Evolutionary conservation across 2,797 vertebrate genomes (phyloP).

Genomic region (Protonibea diacanthus): DNA sequence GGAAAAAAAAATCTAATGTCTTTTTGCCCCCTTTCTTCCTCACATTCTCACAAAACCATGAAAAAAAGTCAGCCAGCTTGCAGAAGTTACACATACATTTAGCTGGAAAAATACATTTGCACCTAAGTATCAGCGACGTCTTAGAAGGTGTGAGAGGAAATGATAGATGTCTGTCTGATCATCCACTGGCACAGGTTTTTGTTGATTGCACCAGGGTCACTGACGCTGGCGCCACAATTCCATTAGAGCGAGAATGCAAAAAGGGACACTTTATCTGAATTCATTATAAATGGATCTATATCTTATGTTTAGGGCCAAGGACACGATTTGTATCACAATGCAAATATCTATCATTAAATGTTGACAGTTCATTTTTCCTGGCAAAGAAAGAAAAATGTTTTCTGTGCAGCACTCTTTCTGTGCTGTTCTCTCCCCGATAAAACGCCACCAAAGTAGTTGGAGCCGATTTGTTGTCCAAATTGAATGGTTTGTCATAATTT

Average conservation of each 20-base stretch:
- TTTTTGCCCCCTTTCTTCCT: constrained; percentile 81
- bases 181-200: constrained; percentile 77
- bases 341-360: constrained; percentile 91
- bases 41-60: constrained; percentile 78
- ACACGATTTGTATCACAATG: constrained; percentile 90
- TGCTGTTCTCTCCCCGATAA: constrained; percentile 63
- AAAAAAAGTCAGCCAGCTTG: constrained; percentile 71
- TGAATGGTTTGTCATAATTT: constrained; percentile 81
- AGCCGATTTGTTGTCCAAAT: constrained; percentile 84
- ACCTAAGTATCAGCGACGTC: constrained; percentile 68
- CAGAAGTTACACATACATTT: constrained; percentile 81
- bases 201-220: constrained; percentile 87
- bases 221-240: constrained; percentile 80
- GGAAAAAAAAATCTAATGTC: constrained; percentile 89
- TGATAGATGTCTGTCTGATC: constrained; percentile 85
- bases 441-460: constrained; percentile 69
- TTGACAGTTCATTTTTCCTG: constrained; percentile 89
- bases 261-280: constrained; percentile 88
- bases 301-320: constrained; percentile 90
- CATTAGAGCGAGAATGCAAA: constrained; percentile 86
- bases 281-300: constrained; percentile 90
- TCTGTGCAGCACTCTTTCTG: constrained; percentile 64
- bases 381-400: constrained; percentile 89
- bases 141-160: constrained; percentile 81
- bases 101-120: constrained; percentile 68